Evolutionary conservation across 2,888 invertebrate species (phyloP), one percentile per base, ranked within the genome.

Genomic region (Leucophenga maculata): DNA sequence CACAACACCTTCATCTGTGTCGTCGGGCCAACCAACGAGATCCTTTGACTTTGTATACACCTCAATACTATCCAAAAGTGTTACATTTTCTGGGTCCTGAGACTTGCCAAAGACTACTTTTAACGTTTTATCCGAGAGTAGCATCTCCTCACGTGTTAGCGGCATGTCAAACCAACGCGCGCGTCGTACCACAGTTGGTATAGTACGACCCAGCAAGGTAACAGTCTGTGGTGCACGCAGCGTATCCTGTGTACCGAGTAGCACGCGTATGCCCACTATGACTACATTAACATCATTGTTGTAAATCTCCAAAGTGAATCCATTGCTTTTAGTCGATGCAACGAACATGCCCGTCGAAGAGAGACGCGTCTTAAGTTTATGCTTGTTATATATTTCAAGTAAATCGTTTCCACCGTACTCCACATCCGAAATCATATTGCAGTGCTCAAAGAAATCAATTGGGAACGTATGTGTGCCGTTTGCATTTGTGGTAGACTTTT

Each of bases 381-480:
- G 94, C 0, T 94, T 93, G 85, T 98, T 98, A 88, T 98, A 98
- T 55, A 98, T 94, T 89, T 98, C 97, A 9, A 99, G 89, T 0
- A 98, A 89, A 89, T 98, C 98, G 86, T 96, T 97, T 9, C 98
- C 98, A 11, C 97, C 97, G 85, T 95, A 97, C 87, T 98, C 98
- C 0, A 98, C 93, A 82, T 98, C 98, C 75, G 94, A 94, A 92
- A 98, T 93, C 11, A 93, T 92, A 68, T 94, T 94, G 86, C 97
- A 97, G 85, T 97, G 95, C 87, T 99, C 98, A 88, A 99, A 99
- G 91, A 98, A 98, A 87, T 99, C 99, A 48, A 97, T 94, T 0
- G 98, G 97, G 88, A 98, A 97, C 50, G 93, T 91, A 0, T 95
- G 92, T 4, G 76, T 73, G 0, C 86, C 85, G 13, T 80, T 85